Percentiles rank a stretch among this genome's conserved stretches.
These are phyloP conservation scores for Lepidochrysops patricia DNA, from an alignment of 2,888 invertebrate species.

Conservation along the genomic window DNA sequence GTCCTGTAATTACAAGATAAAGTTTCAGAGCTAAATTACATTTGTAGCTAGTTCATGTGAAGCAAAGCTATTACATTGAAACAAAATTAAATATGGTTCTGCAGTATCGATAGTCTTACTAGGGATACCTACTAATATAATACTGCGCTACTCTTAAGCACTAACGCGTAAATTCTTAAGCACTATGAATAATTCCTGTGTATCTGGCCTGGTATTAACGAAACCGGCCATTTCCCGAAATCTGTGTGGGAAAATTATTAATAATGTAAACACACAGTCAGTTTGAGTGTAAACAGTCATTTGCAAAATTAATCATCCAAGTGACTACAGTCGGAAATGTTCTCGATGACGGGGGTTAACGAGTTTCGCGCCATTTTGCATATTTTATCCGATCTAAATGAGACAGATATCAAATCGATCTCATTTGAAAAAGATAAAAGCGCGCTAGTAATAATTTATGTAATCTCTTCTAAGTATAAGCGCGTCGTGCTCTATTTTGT, in stretches of 20 bases:
- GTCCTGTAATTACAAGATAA: background rate
- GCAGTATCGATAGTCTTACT: too few relatives aligned
- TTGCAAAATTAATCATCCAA: background rate
- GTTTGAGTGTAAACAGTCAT: background rate
- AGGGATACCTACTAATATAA: too few relatives aligned
- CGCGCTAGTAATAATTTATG: background rate
- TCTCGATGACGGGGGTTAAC: constrained; percentile 15
- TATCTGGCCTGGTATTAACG: too few relatives aligned
- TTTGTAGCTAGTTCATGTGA: background rate
- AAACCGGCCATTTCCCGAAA: too few relatives aligned
- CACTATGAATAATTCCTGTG: too few relatives aligned
- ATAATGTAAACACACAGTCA: background rate
- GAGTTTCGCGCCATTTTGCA: constrained; percentile 12
- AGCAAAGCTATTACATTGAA: background rate
- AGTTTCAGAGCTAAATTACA: background rate
- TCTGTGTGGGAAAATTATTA: too few relatives aligned
- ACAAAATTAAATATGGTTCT: too few relatives aligned
- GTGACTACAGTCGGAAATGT: background rate
- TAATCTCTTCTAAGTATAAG: too few relatives aligned
- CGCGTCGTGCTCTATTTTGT: too few relatives aligned
- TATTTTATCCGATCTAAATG: constrained; percentile 14
- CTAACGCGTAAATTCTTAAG: too few relatives aligned
- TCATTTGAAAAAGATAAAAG: background rate
- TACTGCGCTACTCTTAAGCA: too few relatives aligned
- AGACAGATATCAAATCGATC: constrained; percentile 14